These are phyloP conservation scores for Adelognathus sp. DNA, from an alignment of 2,888 invertebrate species.

Conservation along the genomic window DNA sequence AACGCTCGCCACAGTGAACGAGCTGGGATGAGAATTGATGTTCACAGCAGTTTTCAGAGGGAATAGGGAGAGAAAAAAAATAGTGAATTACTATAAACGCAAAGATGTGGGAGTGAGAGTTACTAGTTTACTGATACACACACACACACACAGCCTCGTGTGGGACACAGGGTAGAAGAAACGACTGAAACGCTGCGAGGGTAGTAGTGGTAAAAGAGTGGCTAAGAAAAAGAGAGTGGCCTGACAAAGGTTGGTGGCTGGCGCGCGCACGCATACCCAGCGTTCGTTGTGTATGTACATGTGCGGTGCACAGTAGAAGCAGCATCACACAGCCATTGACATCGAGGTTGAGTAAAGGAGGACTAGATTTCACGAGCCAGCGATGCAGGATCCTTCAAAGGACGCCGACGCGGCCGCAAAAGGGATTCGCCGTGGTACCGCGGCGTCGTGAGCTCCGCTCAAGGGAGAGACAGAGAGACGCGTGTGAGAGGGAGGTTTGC, in stretches of 20 bases:
- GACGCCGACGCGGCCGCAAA: slow-evolving; percentile 75
- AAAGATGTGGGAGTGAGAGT: slow-evolving; percentile 29
- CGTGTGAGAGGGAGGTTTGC: slow-evolving; percentile 61
- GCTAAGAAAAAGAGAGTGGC: slow-evolving; percentile 65
- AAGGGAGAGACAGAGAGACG: slow-evolving; percentile 43
- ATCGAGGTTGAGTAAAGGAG: slow-evolving; percentile 76
- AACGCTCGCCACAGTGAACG: neutral
- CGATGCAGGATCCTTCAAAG: slow-evolving; percentile 79
- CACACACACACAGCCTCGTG: slow-evolving; percentile 20
- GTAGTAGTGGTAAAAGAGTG: slow-evolving; percentile 43
- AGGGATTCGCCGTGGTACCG: slow-evolving; percentile 71
- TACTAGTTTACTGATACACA: slow-evolving; percentile 40
- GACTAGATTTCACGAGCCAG: slow-evolving; percentile 81
- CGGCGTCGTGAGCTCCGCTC: too few species aligned
- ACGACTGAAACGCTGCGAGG: slow-evolving; percentile 11
- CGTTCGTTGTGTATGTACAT: too few species aligned
- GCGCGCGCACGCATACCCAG: slow-evolving; percentile 65
- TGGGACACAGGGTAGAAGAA: slow-evolving; percentile 52
- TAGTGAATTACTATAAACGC: slow-evolving; percentile 67
- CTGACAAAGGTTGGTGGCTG: slow-evolving; percentile 67
- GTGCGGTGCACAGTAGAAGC: slow-evolving; percentile 56
- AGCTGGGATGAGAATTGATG: too few species aligned
- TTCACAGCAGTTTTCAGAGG: too few species aligned
- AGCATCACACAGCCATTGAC: slow-evolving; percentile 76
- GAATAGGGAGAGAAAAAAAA: slow-evolving; percentile 42